Percentiles rank a stretch among this genome's conserved stretches.
These are phyloP conservation scores for Acanthisitta chloris DNA, from an alignment of 2,113 vertebrate genomes.

Conservation along the genomic window DNA sequence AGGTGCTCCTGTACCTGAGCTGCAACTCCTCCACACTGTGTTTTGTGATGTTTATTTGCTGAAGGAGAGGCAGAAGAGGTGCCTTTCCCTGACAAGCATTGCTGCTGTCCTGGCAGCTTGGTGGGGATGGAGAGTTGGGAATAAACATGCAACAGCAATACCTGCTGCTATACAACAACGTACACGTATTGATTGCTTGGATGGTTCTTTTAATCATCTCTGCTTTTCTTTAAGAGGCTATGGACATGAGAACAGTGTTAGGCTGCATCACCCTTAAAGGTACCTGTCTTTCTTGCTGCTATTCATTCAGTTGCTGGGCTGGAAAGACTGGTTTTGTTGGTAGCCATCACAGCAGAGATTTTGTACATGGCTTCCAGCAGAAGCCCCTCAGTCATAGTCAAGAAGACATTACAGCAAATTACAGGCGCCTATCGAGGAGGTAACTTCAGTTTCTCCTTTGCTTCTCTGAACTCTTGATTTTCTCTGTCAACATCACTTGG, in stretches of 20 bases:
- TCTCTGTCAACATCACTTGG: neutral
- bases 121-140: neutral
- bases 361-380: neutral
- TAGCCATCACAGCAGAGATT: neutral
- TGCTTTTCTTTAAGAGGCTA: neutral
- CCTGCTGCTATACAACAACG: neutral
- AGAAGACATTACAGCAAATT: neutral
- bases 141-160: no score
- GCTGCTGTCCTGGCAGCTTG: neutral
- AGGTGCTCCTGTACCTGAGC: neutral
- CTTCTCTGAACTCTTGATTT: neutral
- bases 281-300: neutral
- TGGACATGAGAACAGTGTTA: neutral
- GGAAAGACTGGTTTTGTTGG: neutral
- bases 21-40: neutral
- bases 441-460: neutral
- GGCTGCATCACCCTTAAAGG: neutral
- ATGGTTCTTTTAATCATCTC: neutral
- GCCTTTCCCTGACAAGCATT: neutral
- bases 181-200: rapidly evolving
- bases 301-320: neutral
- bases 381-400: neutral
- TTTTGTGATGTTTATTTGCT: neutral
- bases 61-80: neutral
- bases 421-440: neutral